Base-by-base conservation (phyloP, 2,113 vertebrate species). In the Amazona guildingii region DNA sequence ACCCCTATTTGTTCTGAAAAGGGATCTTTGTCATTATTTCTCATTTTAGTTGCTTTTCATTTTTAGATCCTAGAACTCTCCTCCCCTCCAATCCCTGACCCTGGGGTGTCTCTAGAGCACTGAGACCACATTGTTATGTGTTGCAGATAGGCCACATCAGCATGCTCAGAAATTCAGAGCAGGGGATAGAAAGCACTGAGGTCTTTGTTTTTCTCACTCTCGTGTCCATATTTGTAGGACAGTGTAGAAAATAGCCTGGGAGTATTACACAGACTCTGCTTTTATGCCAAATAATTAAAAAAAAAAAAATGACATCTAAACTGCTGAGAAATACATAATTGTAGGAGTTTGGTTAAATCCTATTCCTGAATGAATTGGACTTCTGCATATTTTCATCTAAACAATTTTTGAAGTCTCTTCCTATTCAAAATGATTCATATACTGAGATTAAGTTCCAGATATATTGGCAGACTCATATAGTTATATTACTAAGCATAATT, bases 21-120 rank as follows among this genome's bases (percentile, higher is more conserved):
- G 1, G 2, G 5, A 27, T 43, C 1, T 76, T 72, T 68, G 1
- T 31, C 4, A 6, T 8, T 59, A 62, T 17, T 54, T 25, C 18
- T 67, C 1, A 76, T 73, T 86, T 80, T 52, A 92, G 4, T 10
- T 66, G 23, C 3, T 74, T 70, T 81, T 67, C 7, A 43, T 16
- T 84, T 46, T 70, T 57, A 44, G 23, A 52, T 51, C 27, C 29
- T 61, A 44, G 39, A 64, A 51, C 7, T 2, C 10, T 57, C 6
- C 14, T 64, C 73, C 25, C 35, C 33, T 46, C 43, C n/a, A 44
- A 18, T 70, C 37, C 39, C 41, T 4, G 2, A 14, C 77, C 21
- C 29, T 11, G 14, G 23, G 18, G 24, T 91, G 16, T 57, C 81
- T 94, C 61, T 63, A n/a, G 20, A 55, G 59, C 75, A 39, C 59